Percentiles rank a stretch among this genome's conserved stretches.
These are phyloP conservation scores for Aphelinus certus DNA, from an alignment of 1,140 invertebrate genomes.

Conservation along the genomic window DNA sequence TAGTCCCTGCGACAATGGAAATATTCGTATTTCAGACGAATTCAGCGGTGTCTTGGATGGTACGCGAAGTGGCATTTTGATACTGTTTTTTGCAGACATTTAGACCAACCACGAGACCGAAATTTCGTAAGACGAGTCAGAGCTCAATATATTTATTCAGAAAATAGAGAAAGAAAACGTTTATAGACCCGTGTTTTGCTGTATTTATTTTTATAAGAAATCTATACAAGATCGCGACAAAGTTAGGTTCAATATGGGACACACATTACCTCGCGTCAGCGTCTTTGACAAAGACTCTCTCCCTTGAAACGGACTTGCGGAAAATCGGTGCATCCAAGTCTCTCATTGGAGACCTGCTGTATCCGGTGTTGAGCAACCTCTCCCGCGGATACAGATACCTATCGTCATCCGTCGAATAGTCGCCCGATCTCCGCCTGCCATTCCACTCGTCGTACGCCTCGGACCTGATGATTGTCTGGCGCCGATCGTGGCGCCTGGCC, in stretches of 20 bases:
- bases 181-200: too few species aligned
- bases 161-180: too few species aligned
- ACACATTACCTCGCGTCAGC: constrained; percentile 16
- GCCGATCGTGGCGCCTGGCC: constrained; percentile 41
- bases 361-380: constrained; percentile 49
- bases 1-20: constrained; percentile 25
- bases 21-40: too few species aligned
- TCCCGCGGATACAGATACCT: constrained; percentile 43
- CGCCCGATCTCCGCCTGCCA: constrained; percentile 26
- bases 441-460: constrained; percentile 45
- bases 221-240: too few species aligned
- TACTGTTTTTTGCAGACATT: too few species aligned
- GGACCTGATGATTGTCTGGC: constrained; percentile 46
- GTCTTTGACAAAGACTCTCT: constrained; percentile 14
- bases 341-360: constrained; percentile 39
- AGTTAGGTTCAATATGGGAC: too few species aligned
- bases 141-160: too few species aligned
- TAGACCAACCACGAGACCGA: too few species aligned
- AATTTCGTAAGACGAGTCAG: too few species aligned
- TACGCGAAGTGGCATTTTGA: too few species aligned
- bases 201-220: too few species aligned
- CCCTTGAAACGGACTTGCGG: constrained; percentile 28
- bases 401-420: constrained; percentile 36
- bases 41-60: too few species aligned
- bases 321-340: constrained; percentile 6